Evolutionary conservation across 2,113 vertebrate genomes (phyloP), one percentile per base, ranked within the genome.

Genomic region (Embiotoca jacksoni): DNA sequence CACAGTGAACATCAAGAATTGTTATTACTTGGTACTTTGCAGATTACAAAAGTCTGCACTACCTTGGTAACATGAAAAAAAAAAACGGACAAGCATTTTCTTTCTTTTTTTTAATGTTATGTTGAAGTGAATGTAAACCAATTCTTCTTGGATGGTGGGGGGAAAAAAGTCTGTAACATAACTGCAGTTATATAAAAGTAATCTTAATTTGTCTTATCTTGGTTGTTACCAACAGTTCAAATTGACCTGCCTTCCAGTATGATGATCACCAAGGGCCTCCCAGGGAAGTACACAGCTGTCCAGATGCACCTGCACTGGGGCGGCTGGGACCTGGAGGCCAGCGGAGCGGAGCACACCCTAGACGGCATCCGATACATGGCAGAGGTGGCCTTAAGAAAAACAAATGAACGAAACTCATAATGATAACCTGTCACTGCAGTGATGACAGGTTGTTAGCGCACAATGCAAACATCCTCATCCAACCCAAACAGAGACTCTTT

Each of bases 251-350:
- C 96, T 1, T 61, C 93, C 6, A 92, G 84, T 33, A 95, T 98
- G 97, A 30, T 0, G 72, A 90, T 99, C 82, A 93, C 65, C 3
- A 62, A 93, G 6, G 88, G 96, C 0, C 90, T 97, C 0, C 94
- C 94, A 0, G 81, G 78, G 0, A 7, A 16, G 56, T 98, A 95
- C 88, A 93, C 90, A 0, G 96, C 97, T 0, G 78, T 95, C 16
- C 97, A 99, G 92, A 95, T 98, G 95, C 98, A 99, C 75, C 93
- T 97, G 57, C 98, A 99, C 90, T 99, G 98, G 98, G 98, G 97
- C 0, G 96, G 96, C 4, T 92, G 82, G 63, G 91, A 95, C 67
- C 82, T 91, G 8, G 96, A 97, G 87, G 93, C 85, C 79, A 97
- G 97, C 0, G 98, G 97, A 68, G 95, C 97, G 0, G 97, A 99